phyloP scores from a whole-genome alignment of 2,113 vertebrate species.

The Solea solea region DNA sequence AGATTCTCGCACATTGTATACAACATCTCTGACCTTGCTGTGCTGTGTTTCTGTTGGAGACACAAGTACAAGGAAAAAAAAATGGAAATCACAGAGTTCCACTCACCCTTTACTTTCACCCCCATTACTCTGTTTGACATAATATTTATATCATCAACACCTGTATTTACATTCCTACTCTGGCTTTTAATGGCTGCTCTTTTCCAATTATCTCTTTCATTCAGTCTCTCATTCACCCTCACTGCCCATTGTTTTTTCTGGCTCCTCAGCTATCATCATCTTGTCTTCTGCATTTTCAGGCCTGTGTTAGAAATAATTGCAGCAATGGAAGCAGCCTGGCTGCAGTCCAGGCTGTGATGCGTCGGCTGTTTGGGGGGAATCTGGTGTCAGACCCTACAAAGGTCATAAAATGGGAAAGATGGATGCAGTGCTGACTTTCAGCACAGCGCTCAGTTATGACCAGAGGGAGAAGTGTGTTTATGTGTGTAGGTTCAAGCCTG shows the following conservation, averaged over 20 bases:
- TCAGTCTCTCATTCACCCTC: conserved; percentile 29
- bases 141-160: conserved; percentile 24
- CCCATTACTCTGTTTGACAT: conserved; percentile 32
- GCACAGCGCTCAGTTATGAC: conserved; percentile 25
- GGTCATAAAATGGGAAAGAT: conserved; percentile 54
- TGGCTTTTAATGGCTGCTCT: not conserved
- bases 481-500: not conserved
- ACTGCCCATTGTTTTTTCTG: conserved; percentile 31
- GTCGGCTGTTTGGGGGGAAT: conserved; percentile 49
- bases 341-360: conserved; percentile 48
- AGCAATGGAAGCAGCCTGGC: conserved; percentile 44
- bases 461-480: conserved; percentile 14
- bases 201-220: conserved; percentile 42
- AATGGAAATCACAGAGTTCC: not conserved
- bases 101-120: conserved; percentile 14
- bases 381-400: conserved; percentile 35
- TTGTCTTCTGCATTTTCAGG: conserved; percentile 39
- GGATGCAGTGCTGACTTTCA: conserved; percentile 47
- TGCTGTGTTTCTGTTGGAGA: conserved; percentile 19
- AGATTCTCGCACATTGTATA: conserved; percentile 15
- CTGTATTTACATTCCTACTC: conserved; percentile 22
- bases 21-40: conserved; percentile 34
- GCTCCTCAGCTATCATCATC: conserved; percentile 50
- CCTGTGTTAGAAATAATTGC: conserved; percentile 28
- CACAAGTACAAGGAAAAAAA: no score